A percentile compares a stretch with the other conserved stretches of the same genome.
phyloP scores from a whole-genome alignment of 2,113 vertebrate genomes.

The Brienomyrus brachyistius region DNA sequence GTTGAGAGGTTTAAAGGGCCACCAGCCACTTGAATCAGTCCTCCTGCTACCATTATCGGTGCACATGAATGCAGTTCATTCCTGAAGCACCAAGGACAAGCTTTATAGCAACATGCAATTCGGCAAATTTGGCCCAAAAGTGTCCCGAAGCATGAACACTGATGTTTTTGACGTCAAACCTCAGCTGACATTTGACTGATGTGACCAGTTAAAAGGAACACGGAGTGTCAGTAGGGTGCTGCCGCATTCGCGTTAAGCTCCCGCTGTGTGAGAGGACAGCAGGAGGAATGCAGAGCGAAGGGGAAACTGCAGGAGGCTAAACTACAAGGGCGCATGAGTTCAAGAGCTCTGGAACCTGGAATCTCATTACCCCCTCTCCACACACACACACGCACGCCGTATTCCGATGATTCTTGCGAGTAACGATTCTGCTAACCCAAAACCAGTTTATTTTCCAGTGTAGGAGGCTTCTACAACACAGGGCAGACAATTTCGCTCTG shows the following conservation, averaged over 20 bases:
- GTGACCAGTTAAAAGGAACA: neutral
- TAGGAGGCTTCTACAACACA: neutral
- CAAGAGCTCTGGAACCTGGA: conserved; percentile 32
- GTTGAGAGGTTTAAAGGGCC: neutral
- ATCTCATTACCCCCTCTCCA: conserved; percentile 24
- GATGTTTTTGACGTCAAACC: neutral
- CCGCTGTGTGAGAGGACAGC: conserved; percentile 3
- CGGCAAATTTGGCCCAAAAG: neutral
- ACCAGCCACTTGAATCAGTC: neutral
- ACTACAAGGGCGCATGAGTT: conserved; percentile 14
- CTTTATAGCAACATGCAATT: neutral
- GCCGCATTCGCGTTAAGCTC: neutral
- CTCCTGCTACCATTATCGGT: neutral
- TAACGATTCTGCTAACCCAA: neutral
- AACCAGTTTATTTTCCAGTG: neutral
- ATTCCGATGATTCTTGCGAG: neutral
- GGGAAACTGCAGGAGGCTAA: conserved; percentile 13
- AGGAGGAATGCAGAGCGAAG: conserved; percentile 25
- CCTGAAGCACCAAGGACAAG: neutral
- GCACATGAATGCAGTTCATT: neutral
- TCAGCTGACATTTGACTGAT: neutral
- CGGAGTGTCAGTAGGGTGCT: neutral
- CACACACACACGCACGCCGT: neutral
- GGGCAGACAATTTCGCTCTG: neutral
- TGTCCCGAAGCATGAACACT: neutral